Evolutionary conservation across 2,113 vertebrate genomes (phyloP).

Genomic region (Ammodramus savannarum): DNA sequence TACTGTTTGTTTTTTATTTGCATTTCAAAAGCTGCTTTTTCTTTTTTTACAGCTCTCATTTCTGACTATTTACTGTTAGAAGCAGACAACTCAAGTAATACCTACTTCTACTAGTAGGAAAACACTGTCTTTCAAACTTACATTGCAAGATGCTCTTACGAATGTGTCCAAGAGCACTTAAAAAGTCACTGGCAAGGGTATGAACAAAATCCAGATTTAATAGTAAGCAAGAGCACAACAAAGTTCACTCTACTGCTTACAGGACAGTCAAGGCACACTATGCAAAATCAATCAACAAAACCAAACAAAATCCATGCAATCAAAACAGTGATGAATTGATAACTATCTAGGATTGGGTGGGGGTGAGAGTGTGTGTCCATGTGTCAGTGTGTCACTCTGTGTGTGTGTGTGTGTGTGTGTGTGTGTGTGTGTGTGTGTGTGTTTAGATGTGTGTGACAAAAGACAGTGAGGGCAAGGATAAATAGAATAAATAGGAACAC

Average conservation of each 20-base stretch:
- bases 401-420: background rate
- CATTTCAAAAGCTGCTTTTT: background rate
- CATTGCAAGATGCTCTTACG: background rate
- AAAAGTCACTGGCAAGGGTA: background rate
- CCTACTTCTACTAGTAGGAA: background rate
- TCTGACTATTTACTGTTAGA: background rate
- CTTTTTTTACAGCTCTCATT: background rate
- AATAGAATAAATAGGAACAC: background rate
- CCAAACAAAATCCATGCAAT: background rate
- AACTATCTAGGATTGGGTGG: no score
- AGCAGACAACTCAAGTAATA: background rate
- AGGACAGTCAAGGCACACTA: background rate
- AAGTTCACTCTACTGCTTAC: background rate
- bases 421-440: background rate
- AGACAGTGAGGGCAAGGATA: background rate
- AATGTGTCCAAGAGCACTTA: background rate
- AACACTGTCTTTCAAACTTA: background rate
- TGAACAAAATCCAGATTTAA: background rate
- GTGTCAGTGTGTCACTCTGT: background rate
- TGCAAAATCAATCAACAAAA: background rate
- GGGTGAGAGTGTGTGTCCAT: no score
- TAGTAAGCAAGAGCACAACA: accelerated
- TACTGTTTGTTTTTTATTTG: background rate
- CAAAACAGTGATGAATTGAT: background rate
- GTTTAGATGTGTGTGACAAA: background rate